phyloP scores from a whole-genome alignment of 1,140 invertebrate species.

The Schlechtendalia chinensis region DNA sequence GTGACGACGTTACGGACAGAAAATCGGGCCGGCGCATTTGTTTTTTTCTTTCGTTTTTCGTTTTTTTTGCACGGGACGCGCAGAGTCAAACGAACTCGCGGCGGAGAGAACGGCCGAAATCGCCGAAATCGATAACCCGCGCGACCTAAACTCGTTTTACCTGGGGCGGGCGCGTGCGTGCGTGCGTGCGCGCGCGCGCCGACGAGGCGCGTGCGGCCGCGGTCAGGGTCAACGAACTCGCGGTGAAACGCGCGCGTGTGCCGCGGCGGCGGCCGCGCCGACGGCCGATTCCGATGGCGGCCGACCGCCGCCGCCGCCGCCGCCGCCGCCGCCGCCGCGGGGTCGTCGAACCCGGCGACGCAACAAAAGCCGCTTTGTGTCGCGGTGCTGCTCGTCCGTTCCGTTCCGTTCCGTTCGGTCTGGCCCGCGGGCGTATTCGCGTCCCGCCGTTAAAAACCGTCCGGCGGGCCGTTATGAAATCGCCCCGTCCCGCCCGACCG shows the following conservation, averaged over 20 bases:
- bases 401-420: not conserved
- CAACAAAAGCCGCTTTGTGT: conserved; percentile 36
- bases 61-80: too few relatives aligned
- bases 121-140: conserved; percentile 21
- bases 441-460: too few relatives aligned
- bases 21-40: too few relatives aligned
- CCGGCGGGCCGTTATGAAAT: too few relatives aligned
- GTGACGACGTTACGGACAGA: too few relatives aligned
- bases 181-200: not conserved
- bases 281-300: not conserved
- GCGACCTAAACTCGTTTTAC: conserved; percentile 25
- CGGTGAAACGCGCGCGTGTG: conserved; percentile 24
- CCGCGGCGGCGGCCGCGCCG: not conserved
- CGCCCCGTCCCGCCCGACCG: too few relatives aligned
- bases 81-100: too few relatives aligned
- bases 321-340: not conserved
- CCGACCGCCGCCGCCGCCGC: not conserved
- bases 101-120: not conserved
- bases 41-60: too few relatives aligned
- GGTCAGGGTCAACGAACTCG: conserved; percentile 26
- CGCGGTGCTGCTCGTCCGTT: not conserved
- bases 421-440: not conserved
- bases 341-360: conserved; percentile 29
- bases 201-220: not conserved
- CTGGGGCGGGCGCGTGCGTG: not conserved